Conservation (phyloP, 2,113 vertebrate genomes). For the Lutjanus erythropterus region DNA sequence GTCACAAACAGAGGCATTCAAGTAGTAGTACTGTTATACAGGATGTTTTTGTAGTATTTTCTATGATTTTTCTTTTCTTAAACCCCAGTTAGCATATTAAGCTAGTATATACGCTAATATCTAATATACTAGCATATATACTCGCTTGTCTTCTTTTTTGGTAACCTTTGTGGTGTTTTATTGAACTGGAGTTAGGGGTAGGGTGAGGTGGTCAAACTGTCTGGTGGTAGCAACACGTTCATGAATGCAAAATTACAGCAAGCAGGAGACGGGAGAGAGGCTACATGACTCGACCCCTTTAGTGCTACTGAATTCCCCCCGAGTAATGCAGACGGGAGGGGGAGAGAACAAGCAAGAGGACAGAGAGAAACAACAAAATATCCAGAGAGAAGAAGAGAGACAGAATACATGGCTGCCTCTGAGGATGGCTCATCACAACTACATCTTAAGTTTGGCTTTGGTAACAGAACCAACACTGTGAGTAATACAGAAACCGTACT, state of each 20-base stretch:
- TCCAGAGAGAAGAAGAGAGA: constrained; percentile 49
- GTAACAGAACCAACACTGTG: constrained; percentile 75
- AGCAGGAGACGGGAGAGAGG: constrained; percentile 73
- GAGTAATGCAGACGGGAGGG: constrained; percentile 44
- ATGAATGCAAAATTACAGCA: constrained; percentile 82
- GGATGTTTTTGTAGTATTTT: constrained; percentile 89
- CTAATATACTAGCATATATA: constrained; percentile 44
- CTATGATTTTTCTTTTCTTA: constrained; percentile 79
- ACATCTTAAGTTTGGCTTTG: constrained; percentile 78
- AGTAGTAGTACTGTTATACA: constrained; percentile 99
- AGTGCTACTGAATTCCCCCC: constrained; percentile 85
- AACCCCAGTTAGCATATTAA: constrained; percentile 85
- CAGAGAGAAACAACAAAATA: constrained; percentile 51
- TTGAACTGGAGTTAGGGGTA: constrained; percentile 80
- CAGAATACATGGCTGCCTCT: constrained; percentile 73
- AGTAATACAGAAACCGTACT: constrained; percentile 71
- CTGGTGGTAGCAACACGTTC: constrained; percentile 71
- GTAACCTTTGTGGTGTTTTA: constrained; percentile 85
- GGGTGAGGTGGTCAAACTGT: constrained; percentile 68
- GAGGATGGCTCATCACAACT: constrained; percentile 77
- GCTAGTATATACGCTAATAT: constrained; percentile 48
- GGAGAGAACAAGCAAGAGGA: constrained; percentile 45
- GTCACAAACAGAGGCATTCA: constrained; percentile 99
- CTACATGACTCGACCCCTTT: constrained; percentile 85
- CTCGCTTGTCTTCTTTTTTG: constrained; percentile 82